Conservation (phyloP, 2,113 vertebrate species). For the Colinus virginianus region DNA sequence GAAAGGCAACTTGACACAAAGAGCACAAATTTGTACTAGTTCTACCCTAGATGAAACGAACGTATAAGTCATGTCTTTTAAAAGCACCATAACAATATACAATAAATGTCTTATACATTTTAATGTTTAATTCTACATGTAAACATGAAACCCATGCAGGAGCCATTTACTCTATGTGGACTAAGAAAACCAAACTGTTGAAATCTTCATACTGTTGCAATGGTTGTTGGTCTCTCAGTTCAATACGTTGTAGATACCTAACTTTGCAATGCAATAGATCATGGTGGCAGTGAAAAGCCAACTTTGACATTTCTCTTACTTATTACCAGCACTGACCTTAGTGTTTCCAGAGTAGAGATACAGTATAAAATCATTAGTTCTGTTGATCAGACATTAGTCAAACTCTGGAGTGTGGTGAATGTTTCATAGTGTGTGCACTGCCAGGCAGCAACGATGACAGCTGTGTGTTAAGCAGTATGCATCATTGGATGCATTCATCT, state of each 20-base stretch:
- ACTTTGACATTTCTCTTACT: background rate
- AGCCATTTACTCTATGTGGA: background rate
- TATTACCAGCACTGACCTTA: background rate
- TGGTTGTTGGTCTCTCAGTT: background rate
- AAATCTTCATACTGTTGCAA: background rate
- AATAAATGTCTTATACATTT: background rate
- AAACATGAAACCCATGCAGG: background rate
- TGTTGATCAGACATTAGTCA: background rate
- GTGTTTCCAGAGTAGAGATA: background rate
- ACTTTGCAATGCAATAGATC: background rate
- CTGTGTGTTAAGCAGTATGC: background rate
- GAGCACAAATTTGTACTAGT: background rate
- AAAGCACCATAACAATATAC: background rate
- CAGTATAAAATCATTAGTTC: background rate
- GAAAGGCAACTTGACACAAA: background rate
- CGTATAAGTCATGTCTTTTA: background rate
- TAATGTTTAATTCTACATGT: background rate
- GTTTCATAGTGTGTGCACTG: fast-evolving
- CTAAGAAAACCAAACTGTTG: background rate
- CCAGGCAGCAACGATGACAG: background rate
- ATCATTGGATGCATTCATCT: background rate
- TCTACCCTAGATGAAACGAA: background rate
- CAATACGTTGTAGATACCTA: background rate
- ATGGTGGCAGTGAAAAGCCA: background rate
- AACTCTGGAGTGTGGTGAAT: background rate